Percentiles rank a stretch among this genome's conserved stretches.
Conservation (phyloP, 2,797 vertebrate species). For the Rhodeus uyekii region DNA sequence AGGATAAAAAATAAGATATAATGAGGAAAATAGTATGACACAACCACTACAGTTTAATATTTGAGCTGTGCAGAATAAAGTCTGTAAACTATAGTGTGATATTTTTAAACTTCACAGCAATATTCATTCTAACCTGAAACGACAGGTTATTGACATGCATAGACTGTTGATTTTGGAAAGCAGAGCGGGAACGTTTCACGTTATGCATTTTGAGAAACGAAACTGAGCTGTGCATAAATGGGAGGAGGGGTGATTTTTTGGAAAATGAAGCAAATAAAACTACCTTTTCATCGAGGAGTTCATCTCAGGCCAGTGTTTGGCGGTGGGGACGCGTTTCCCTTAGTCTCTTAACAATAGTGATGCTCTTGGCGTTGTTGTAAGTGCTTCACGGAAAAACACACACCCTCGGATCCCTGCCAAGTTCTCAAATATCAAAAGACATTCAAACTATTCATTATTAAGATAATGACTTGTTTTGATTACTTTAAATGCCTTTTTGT, state of each 20-base stretch:
- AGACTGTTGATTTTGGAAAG: not conserved
- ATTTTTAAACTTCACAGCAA: not conserved
- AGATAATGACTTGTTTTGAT: constrained; percentile 24
- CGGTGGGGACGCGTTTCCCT: not conserved
- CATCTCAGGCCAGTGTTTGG: not conserved
- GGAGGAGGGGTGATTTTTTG: not conserved
- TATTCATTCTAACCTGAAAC: not conserved
- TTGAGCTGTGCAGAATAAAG: not conserved
- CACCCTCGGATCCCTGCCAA: constrained; percentile 16
- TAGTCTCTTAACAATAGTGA: not conserved
- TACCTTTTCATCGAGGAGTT: not conserved
- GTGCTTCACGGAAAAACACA: constrained; percentile 17
- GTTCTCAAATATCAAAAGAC: not conserved
- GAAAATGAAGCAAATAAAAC: not conserved
- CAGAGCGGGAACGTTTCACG: not conserved
- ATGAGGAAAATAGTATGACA: not conserved
- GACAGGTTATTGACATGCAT: not conserved
- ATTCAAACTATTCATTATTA: constrained; percentile 14
- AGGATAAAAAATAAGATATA: too few relatives aligned
- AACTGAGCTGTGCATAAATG: not conserved
- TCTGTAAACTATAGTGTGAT: not conserved
- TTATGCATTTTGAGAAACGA: not conserved
- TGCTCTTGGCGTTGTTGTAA: not conserved
- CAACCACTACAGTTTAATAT: not conserved
- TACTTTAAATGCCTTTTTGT: not conserved